Evolutionary conservation across 2,113 vertebrate genomes (phyloP).

Genomic region (Benitochromis conjunctus): DNA sequence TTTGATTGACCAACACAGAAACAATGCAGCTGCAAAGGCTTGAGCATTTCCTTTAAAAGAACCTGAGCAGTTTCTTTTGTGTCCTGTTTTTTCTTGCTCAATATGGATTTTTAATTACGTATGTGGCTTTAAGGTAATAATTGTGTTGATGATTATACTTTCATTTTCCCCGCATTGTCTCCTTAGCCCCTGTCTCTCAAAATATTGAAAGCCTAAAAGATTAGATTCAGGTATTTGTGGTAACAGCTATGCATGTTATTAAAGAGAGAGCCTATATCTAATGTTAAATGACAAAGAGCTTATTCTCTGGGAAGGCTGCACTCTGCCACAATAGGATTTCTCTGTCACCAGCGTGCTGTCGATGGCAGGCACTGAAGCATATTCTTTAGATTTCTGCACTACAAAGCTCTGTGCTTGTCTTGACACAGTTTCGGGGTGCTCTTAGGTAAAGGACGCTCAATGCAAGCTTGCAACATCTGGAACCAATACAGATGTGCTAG

Average conservation of each 20-base stretch:
- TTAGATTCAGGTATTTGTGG: slow-evolving; percentile 8
- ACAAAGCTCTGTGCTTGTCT: background rate
- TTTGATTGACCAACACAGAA: slow-evolving; percentile 49
- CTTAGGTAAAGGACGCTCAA: slow-evolving; percentile 60
- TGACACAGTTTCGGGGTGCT: slow-evolving; percentile 62
- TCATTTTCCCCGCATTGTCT: background rate
- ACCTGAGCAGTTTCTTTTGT: background rate
- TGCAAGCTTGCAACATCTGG: slow-evolving; percentile 71
- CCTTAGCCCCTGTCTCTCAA: background rate
- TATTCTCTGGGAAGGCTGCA: background rate
- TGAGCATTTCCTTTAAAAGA: background rate
- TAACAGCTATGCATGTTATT: slow-evolving; percentile 1
- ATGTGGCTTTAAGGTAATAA: background rate
- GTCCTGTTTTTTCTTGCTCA: background rate
- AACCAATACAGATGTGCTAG: slow-evolving; percentile 72
- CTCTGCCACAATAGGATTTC: background rate
- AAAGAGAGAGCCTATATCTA: background rate
- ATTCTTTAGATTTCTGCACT: background rate
- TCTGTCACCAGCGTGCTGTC: background rate
- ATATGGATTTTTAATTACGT: background rate
- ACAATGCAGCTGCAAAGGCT: slow-evolving; percentile 38
- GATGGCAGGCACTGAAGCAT: background rate
- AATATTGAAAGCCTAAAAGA: background rate
- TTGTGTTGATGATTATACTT: background rate
- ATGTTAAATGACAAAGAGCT: background rate